Base-by-base conservation (phyloP, 2,113 vertebrate genomes). In the Poeciliopsis retropinna region DNA sequence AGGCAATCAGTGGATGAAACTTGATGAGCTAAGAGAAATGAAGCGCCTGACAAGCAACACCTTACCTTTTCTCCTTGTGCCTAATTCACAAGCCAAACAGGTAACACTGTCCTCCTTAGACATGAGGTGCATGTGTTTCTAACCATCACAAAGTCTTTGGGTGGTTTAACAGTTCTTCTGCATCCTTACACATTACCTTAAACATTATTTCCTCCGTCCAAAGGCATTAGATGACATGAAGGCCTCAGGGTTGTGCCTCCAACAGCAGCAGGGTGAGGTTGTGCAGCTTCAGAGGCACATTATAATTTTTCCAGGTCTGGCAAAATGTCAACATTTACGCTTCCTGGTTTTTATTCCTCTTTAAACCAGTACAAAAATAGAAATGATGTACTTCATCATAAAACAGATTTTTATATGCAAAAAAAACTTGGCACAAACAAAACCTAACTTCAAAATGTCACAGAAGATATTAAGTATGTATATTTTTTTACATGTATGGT, bases 31-130 rank as follows among this genome's bases (percentile, higher is more conserved):
- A 9, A 28, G 69, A 37, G 17, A n/a, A 28, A 61, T 71, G 6
- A 71, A 71, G 31, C 54, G 12, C 54, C 14, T 27, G 34, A 19
- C 25, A 64, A 30, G 13, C 22, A 64, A 44, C 17, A 17, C 28
- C 28, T 62, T 72, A 62, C 61, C 25, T 28, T 64, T 3, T 29
- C 37, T 72, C 57, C 37, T 72, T 72, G 28, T 41, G 10, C n/a
- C 19, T 64, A 63, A 63, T 51, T 64, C 28, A 47, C 8, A n/a
- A 29, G 61, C 70, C 29, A 47, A 32, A 64, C 34, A 30, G 60
- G 34, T 30, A 63, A 51, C 37, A 27, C 28, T 63, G 19, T 47
- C 39, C 17, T 47, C 12, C 15, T 31, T 44, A 44, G 62, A 63
- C 28, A 44, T 62, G 30, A 29, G 6, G 27, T 39, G 1, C 19